phyloP scores from a whole-genome alignment of 2,797 vertebrate species.

The Epinephelus awoara region DNA sequence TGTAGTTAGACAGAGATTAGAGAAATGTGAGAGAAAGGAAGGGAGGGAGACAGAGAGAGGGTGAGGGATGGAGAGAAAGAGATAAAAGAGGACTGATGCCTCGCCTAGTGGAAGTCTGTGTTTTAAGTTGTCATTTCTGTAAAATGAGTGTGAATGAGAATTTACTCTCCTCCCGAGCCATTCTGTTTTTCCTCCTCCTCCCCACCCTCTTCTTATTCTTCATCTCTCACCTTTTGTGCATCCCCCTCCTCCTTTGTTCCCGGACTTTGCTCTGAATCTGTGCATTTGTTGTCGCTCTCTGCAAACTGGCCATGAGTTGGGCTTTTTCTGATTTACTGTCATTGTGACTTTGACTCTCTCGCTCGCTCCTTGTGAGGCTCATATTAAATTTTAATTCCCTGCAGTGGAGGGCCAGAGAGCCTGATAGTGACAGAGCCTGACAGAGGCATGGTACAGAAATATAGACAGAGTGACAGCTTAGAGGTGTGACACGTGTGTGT shows the following conservation, averaged over 20 bases:
- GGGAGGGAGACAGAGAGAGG: background rate
- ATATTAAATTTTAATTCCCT: conserved; percentile 81
- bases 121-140: conserved; percentile 42
- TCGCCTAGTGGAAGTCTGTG: conserved; percentile 26
- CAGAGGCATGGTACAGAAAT: conserved; percentile 68
- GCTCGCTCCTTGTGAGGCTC: conserved; percentile 34
- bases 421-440: conserved; percentile 70
- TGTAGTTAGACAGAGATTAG: conserved; percentile 70
- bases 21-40: conserved; percentile 46
- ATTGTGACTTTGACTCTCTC: conserved; percentile 33
- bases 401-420: conserved; percentile 65
- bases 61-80: conserved; percentile 4
- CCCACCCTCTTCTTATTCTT: conserved; percentile 10
- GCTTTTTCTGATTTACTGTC: conserved; percentile 45
- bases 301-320: conserved; percentile 24
- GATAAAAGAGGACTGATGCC: conserved; percentile 54
- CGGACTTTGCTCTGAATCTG: conserved; percentile 14
- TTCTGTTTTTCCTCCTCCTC: conserved; percentile 11
- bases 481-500: conserved; percentile 34
- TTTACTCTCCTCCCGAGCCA: conserved; percentile 8
- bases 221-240: background rate
- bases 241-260: conserved; percentile 24
- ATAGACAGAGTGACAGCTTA: conserved; percentile 57
- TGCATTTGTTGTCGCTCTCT: conserved; percentile 19
- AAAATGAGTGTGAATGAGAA: conserved; percentile 39